Evolutionary conservation across 2,797 vertebrate species (phyloP).

Genomic region (Pristis pectinata): DNA sequence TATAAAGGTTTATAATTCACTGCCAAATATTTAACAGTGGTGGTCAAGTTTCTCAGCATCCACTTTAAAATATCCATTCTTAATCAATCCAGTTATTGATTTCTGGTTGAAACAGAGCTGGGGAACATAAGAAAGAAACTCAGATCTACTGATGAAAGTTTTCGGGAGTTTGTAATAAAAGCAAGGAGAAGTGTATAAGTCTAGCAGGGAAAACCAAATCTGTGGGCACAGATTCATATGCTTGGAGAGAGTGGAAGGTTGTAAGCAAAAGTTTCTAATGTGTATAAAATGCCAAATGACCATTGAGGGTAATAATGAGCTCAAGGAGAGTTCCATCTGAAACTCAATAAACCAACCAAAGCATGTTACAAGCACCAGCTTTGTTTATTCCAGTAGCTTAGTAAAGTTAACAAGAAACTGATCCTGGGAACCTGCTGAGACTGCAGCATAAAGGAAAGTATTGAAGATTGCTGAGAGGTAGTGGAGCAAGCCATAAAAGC

Average conservation of each 20-base stretch:
- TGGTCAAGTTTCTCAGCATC: not conserved
- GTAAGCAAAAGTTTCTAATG: not conserved
- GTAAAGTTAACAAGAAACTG: not conserved
- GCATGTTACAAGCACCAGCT: not conserved
- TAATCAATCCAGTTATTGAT: not conserved
- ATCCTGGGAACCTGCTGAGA: not conserved
- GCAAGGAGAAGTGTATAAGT: not conserved
- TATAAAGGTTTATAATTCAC: too few species aligned
- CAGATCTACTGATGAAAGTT: not conserved
- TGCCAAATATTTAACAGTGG: not conserved
- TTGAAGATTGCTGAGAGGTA: not conserved
- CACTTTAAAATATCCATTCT: not conserved
- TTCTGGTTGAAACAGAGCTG: too few species aligned
- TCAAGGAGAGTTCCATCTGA: not conserved
- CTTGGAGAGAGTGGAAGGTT: not conserved
- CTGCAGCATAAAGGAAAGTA: not conserved
- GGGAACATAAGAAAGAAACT: too few species aligned
- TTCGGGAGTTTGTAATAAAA: not conserved
- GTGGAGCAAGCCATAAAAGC: slow-evolving; percentile 17
- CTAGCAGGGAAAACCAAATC: not conserved
- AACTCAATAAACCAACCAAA: not conserved
- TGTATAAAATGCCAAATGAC: not conserved
- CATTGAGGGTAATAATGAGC: not conserved
- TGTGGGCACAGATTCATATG: not conserved
- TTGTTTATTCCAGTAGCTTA: not conserved